Evolutionary conservation across 2,888 invertebrate species (phyloP).

Genomic region (Orchesella flavescens): DNA sequence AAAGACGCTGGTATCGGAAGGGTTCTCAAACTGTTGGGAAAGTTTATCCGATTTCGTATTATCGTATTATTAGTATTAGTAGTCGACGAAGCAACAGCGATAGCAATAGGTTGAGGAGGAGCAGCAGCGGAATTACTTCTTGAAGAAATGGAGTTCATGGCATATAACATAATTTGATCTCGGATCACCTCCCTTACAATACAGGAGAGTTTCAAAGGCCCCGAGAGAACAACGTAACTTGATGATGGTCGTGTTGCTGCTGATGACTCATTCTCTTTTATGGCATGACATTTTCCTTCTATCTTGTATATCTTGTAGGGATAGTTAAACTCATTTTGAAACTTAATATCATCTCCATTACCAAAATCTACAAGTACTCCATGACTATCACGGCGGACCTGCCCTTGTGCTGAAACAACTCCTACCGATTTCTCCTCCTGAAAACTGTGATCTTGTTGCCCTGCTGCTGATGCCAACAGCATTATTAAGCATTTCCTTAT

Average conservation of each 20-base stretch:
- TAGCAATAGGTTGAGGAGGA: not conserved
- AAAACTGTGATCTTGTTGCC: not conserved
- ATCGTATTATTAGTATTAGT: not conserved
- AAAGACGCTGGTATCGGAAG: slow-evolving; percentile 41
- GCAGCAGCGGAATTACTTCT: not conserved
- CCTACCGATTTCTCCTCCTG: not conserved
- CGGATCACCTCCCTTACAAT: slow-evolving; percentile 61
- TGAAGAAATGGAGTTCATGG: not conserved
- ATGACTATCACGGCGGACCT: not conserved
- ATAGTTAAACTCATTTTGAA: slow-evolving; percentile 7
- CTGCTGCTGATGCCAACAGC: not conserved
- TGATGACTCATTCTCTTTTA: slow-evolving; percentile 59
- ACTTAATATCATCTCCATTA: slow-evolving; percentile 23
- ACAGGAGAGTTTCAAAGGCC: slow-evolving; percentile 57
- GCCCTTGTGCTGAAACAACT: not conserved
- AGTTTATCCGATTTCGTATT: slow-evolving; percentile 10
- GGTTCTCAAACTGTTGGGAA: slow-evolving; percentile 45
- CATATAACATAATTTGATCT: slow-evolving; percentile 51
- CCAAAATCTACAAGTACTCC: not conserved
- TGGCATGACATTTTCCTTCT: slow-evolving; percentile 54
- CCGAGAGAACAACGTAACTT: slow-evolving; percentile 54
- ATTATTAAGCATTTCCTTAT: slow-evolving; percentile 7
- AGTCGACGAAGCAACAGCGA: slow-evolving; percentile 20
- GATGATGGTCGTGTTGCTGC: slow-evolving; percentile 20
- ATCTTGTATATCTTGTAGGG: slow-evolving; percentile 51